A percentile compares a stretch with the other conserved stretches of the same genome.
Conservation (phyloP, 2,888 invertebrate species). For the Lycophotia porphyrea region DNA sequence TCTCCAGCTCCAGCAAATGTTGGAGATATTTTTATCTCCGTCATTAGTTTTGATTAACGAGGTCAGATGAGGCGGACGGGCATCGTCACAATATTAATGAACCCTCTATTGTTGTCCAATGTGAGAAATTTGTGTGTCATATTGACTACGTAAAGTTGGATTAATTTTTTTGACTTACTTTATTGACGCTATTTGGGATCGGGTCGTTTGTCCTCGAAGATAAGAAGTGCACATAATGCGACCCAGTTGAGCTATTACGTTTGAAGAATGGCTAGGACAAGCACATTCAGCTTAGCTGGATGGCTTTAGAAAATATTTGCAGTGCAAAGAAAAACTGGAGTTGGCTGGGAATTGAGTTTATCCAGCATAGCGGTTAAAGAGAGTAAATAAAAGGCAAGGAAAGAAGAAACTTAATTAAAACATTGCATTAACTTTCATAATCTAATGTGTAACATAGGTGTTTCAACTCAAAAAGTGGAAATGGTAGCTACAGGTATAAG, state of each 20-base stretch:
- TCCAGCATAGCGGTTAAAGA: not conserved
- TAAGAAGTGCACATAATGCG: conserved; percentile 62
- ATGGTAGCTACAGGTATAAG: not conserved
- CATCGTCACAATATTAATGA: conserved; percentile 73
- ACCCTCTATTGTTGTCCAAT: conserved; percentile 67
- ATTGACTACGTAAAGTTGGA: conserved; percentile 42
- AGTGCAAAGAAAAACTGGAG: conserved; percentile 9
- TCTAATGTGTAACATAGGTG: conserved; percentile 12
- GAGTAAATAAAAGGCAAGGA: not conserved
- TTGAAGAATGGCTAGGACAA: conserved; percentile 51
- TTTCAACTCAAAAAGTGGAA: conserved; percentile 12
- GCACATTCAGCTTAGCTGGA: conserved; percentile 49
- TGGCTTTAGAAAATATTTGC: conserved; percentile 41
- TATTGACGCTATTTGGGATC: conserved; percentile 46
- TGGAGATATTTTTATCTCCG: conserved; percentile 76
- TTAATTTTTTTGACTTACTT: conserved; percentile 50
- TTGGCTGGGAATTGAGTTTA: not conserved
- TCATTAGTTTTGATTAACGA: conserved; percentile 80
- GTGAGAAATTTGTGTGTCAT: conserved; percentile 65
- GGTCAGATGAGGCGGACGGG: conserved; percentile 61
- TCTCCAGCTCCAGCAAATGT: conserved; percentile 65
- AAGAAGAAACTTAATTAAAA: conserved; percentile 15
- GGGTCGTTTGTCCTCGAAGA: conserved; percentile 52
- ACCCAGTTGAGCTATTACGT: conserved; percentile 56
- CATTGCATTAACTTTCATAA: conserved; percentile 10